Evolutionary conservation across 2,797 vertebrate genomes (phyloP).

Genomic region (Sebastes steindachneri): DNA sequence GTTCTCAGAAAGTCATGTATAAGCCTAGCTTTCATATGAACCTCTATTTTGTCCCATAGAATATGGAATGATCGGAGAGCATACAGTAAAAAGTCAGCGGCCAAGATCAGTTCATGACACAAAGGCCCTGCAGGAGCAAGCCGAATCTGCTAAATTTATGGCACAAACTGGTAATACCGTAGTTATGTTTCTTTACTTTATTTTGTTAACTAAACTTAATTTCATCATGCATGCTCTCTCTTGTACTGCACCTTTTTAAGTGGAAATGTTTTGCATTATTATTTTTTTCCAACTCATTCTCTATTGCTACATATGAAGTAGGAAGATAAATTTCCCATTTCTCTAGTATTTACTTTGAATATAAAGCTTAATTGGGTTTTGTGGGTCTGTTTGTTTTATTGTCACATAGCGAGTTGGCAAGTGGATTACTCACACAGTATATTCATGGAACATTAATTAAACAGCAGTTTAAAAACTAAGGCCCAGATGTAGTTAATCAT

Average conservation of each 20-base stretch:
- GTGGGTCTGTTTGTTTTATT: conserved; percentile 76
- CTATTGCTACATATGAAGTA: conserved; percentile 83
- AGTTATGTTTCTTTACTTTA: conserved; percentile 93
- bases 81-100: conserved; percentile 99
- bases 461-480: conserved; percentile 65
- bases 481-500: conserved; percentile 71
- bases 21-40: conserved; percentile 95
- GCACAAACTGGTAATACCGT: conserved; percentile 99
- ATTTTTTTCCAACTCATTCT: conserved; percentile 80
- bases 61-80: conserved; percentile 99
- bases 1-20: conserved; percentile 83
- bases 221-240: conserved; percentile 98
- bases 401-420: conserved; percentile 67
- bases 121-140: conserved; percentile 99
- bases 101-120: conserved; percentile 99
- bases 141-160: conserved; percentile 99
- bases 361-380: conserved; percentile 73
- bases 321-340: conserved; percentile 68
- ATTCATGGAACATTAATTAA: conserved; percentile 73
- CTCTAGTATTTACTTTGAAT: conserved; percentile 72
- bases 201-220: conserved; percentile 89
- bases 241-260: conserved; percentile 87
- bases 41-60: conserved; percentile 99
- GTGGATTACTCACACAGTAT: conserved; percentile 64
- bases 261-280: conserved; percentile 85